phyloP scores from a whole-genome alignment of 2,888 invertebrate species.

The Drosophila borborema region DNA sequence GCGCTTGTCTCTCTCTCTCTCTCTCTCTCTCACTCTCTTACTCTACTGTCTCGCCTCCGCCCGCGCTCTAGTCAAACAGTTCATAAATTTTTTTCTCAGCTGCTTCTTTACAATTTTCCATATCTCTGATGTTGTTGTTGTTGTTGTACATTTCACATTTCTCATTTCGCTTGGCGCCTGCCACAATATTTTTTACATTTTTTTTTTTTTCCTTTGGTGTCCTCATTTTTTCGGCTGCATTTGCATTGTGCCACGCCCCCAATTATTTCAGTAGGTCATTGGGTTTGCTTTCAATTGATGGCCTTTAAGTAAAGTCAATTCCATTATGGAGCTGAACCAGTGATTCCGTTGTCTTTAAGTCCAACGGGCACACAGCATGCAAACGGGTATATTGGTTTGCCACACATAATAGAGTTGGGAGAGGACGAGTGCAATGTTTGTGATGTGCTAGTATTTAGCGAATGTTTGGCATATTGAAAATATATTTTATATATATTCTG shows the following conservation, averaged over 20 bases:
- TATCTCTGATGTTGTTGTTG: not conserved
- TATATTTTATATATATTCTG: not conserved
- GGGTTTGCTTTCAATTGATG: slow-evolving; percentile 28
- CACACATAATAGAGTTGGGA: not conserved
- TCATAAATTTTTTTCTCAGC: slow-evolving; percentile 8
- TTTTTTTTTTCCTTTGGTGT: slow-evolving; percentile 2
- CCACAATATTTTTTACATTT: slow-evolving; percentile 1
- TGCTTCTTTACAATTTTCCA: slow-evolving; percentile 11
- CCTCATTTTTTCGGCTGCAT: slow-evolving; percentile 6
- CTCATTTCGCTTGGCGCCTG: slow-evolving; percentile 20
- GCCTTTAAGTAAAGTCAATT: slow-evolving; percentile 17
- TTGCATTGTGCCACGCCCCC: slow-evolving; percentile 6
- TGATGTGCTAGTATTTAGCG: not conserved
- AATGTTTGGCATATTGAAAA: no score
- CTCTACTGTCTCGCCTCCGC: not conserved
- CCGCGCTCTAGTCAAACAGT: slow-evolving; percentile 3
- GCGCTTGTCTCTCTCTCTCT: not conserved
- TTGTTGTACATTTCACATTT: slow-evolving; percentile 22
- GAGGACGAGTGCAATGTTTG: no score
- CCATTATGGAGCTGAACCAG: slow-evolving; percentile 5
- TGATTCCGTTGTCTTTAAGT: slow-evolving; percentile 10
- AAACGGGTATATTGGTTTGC: not conserved
- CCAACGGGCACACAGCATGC: not conserved
- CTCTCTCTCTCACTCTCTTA: not conserved
- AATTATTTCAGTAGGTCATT: slow-evolving; percentile 35